These are phyloP conservation scores for Montipora foliosa DNA, from an alignment of 64 coral and sea anemone genomes.

Conservation along the genomic window DNA sequence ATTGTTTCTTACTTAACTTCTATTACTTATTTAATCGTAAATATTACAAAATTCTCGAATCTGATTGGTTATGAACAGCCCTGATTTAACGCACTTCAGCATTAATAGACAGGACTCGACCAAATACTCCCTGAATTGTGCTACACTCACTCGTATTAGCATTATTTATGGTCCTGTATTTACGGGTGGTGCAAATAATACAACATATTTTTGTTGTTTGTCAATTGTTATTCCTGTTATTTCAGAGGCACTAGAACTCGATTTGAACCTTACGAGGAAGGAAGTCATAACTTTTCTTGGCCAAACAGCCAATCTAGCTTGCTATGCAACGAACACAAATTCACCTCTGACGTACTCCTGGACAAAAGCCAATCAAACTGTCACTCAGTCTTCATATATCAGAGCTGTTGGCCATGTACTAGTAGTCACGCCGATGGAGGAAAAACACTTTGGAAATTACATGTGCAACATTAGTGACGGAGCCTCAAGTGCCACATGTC, in stretches of 20 bases:
- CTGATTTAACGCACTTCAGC: too few relatives aligned
- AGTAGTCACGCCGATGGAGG: neutral
- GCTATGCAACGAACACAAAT: conserved; percentile 10
- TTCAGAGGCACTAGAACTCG: conserved; percentile 17
- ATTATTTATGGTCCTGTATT: too few relatives aligned
- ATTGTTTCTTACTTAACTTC: too few relatives aligned
- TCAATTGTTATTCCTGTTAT: neutral
- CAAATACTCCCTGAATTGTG: neutral
- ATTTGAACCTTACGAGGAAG: conserved; percentile 1
- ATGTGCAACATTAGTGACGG: conserved; percentile 29
- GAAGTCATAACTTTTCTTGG: conserved; percentile 17
- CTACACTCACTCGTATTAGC: too few relatives aligned
- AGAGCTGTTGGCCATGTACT: conserved; percentile 15
- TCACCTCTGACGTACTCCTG: conserved; percentile 24
- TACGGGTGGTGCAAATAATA: too few relatives aligned
- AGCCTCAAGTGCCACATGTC: neutral
- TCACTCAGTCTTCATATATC: neutral
- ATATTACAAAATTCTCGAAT: too few relatives aligned
- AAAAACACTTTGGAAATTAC: conserved; percentile 42
- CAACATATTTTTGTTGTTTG: neutral
- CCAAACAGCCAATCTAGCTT: conserved; percentile 27
- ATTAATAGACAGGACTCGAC: neutral
- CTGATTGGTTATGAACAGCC: too few relatives aligned
- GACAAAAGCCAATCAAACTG: conserved; percentile 39
- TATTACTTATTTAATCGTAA: too few relatives aligned